These are phyloP conservation scores for Luperina testacea DNA, from an alignment of 2,888 invertebrate genomes.

Conservation along the genomic window DNA sequence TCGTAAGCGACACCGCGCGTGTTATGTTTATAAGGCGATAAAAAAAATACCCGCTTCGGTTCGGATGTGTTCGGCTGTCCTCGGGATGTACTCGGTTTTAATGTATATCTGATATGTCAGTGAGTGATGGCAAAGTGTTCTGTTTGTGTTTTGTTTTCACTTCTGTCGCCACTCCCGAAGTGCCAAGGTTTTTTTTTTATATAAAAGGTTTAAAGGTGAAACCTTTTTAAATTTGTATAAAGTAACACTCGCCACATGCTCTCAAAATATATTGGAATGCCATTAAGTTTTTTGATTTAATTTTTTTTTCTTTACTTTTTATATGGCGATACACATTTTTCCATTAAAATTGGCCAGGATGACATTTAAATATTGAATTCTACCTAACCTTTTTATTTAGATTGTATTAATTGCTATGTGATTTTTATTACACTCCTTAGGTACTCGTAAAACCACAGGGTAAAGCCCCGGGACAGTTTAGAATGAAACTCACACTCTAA, in stretches of 20 bases:
- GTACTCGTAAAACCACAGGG: too few species aligned
- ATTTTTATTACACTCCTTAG: too few species aligned
- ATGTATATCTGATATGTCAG: too few species aligned
- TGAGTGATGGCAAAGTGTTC: too few species aligned
- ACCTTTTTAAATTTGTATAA: not conserved
- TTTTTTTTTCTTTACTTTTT: not conserved
- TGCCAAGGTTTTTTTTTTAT: not conserved
- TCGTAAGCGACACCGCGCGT: too few species aligned
- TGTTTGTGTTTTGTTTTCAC: too few species aligned
- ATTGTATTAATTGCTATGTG: not conserved
- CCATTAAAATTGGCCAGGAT: not conserved
- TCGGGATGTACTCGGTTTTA: too few species aligned
- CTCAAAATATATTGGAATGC: not conserved
- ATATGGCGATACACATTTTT: not conserved
- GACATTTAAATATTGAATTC: not conserved
- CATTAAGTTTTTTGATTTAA: not conserved
- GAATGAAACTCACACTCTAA: not conserved
- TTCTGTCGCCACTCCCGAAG: too few species aligned
- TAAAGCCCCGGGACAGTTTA: not conserved
- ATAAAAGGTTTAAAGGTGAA: not conserved
- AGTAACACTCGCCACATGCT: not conserved
- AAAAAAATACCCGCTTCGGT: too few species aligned
- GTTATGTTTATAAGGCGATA: too few species aligned
- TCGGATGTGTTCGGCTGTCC: too few species aligned
- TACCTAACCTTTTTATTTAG: not conserved